Evolutionary conservation across 2,797 vertebrate species (phyloP), one percentile per base, ranked within the genome.

Genomic region (Gallinago solitaria): DNA sequence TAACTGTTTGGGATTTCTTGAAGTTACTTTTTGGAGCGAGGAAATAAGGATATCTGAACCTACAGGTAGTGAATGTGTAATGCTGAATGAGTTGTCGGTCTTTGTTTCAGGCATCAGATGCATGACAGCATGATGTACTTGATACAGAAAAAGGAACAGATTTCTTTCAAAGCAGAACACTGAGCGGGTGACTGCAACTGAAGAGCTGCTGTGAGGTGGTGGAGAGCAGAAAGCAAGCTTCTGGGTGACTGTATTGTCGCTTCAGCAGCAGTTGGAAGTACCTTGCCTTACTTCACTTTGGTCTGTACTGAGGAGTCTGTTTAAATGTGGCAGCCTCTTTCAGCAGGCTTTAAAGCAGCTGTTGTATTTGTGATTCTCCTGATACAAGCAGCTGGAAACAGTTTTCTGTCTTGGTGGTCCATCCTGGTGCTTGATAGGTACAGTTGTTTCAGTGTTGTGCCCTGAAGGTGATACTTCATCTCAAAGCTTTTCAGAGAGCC

Each of bases 361-460:
- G 17, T 9, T 57, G 54, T 24, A 28, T 71, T 63, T n/a, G 48
- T 70, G 24, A 4, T 48, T 74, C 45, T 69, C 24, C 11, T 54
- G 35, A 9, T 37, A 24, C 2, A 32, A 35, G 21, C 16, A 12
- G 6, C 1, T 89, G 37, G 54, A 76, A 48, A 43, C 24, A 13
- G 3, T 76, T 70, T 69, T 53, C 45, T 23, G 54, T 12, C 32
- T 12, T 9, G 45, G 45, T 56, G n/a, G 3, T 56, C 1, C 3
- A 16, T 71, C 41, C 20, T 41, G 9, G 0, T 76, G 33, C 9
- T 39, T 8, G 1, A 4, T 41, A 0, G 0, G 14, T 60, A 1
- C 5, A 10, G 33, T 15, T 57, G 39, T 14, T 33, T 12, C 47
- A 19, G 18, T 43, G 6, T 3, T 3, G 8, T 56, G n/a, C 33